phyloP scores from a whole-genome alignment of 1,140 invertebrate genomes.

The Oryzaephilus surinamensis region DNA sequence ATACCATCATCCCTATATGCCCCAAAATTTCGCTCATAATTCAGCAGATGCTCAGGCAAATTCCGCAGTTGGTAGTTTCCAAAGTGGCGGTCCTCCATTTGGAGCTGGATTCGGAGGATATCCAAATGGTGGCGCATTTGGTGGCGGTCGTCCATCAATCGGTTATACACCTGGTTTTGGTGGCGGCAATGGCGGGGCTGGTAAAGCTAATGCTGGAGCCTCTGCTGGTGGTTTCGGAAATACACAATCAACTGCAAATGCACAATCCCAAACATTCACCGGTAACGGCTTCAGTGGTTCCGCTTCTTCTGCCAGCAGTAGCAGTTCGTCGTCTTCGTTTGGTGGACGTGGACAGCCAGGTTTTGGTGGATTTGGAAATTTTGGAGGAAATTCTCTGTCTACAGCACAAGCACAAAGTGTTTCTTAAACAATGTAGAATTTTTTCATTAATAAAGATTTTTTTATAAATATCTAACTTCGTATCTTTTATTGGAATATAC shows the following conservation, averaged over 20 bases:
- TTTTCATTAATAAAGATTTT: too few species aligned
- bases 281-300: slow-evolving; percentile 7
- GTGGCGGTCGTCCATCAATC: neutral
- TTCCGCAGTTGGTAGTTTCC: neutral
- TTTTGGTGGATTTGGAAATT: too few species aligned
- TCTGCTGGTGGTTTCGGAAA: slow-evolving; percentile 4
- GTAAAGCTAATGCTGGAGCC: slow-evolving; percentile 3
- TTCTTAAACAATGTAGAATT: too few species aligned
- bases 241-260: slow-evolving; percentile 6
- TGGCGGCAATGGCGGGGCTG: neutral
- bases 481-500: too few species aligned
- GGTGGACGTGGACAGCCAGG: too few species aligned
- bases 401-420: too few species aligned
- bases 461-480: too few species aligned
- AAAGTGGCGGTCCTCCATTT: neutral
- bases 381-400: too few species aligned
- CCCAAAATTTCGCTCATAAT: neutral
- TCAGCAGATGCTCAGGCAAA: neutral
- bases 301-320: slow-evolving; percentile 8
- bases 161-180: neutral
- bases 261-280: slow-evolving; percentile 8
- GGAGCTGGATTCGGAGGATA: neutral
- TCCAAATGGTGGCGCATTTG: neutral
- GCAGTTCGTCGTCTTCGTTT: too few species aligned
- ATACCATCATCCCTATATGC: too few species aligned